Base-by-base conservation (phyloP, 2,888 invertebrate species). In the Cerastis rubricosa region DNA sequence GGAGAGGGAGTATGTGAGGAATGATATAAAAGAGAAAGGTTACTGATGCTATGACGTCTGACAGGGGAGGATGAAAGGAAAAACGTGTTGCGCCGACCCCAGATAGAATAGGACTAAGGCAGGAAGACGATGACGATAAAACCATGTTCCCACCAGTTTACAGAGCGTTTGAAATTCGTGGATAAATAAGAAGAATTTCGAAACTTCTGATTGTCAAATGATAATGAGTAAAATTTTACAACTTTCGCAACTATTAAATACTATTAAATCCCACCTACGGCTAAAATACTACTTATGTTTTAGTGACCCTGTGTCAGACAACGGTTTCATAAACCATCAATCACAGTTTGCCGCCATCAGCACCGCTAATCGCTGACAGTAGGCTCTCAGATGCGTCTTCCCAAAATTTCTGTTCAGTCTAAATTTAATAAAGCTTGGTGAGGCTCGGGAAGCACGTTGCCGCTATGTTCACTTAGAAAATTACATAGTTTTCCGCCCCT, bases 391-490 rank as follows among this genome's bases (percentile, higher is more conserved):
- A 51, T 22, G 49, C 14, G 29, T 75, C 51, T 69, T 66, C 64
- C 73, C 68, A 78, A 73, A 87, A 85, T 81, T 80, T 71, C 83
- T 71, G 70, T 80, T 74, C 78, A 81, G 80, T 84, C 86, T 80
- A 84, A 87, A 87, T 87, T 87, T 81, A 87, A 87, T 87, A 87
- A 87, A 84, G 84, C 81, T 76, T 74, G 73, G 73, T 78, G 68
- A 67, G 79, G 71, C 86, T 76, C 74, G 71, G 80, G 75, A 78
- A 85, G 78, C 76, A 81, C 73, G 69, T 70, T 78, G 73, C 66
- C 65, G 75, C 71, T 84, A 47, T 81, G 71, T 84, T 85, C 88
- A 81, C 88, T 85, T 87, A 81, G 65, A 85, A 86, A 87, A 87
- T 87, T 84, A 84, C 86, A 80, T 78, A 84, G 83, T 86, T 83